Conservation (phyloP, 1,140 invertebrate species). For the Geopemphigus sp. region DNA sequence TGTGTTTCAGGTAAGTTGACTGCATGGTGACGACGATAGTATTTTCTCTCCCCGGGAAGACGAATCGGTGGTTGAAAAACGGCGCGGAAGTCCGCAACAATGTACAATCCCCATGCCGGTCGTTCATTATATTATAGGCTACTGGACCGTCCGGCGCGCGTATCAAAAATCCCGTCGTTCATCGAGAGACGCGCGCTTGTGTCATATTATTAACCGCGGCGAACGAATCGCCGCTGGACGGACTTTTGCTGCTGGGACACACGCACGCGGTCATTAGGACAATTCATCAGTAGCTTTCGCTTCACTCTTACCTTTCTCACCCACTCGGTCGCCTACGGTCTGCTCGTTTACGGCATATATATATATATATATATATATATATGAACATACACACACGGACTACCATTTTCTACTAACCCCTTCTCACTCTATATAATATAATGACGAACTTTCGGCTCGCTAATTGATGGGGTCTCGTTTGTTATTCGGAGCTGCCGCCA, state of each 20-base stretch:
- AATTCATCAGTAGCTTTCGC: slow-evolving; percentile 47
- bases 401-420: background rate
- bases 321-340: background rate
- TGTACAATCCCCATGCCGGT: slow-evolving; percentile 38
- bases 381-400: too few relatives aligned
- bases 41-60: background rate
- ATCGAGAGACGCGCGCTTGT: slow-evolving; percentile 5
- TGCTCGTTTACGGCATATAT: too few relatives aligned
- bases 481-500: slow-evolving; percentile 23
- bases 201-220: slow-evolving; percentile 34
- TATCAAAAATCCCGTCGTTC: slow-evolving; percentile 28
- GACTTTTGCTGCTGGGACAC: slow-evolving; percentile 25
- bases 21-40: background rate
- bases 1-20: slow-evolving; percentile 47
- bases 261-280: slow-evolving; percentile 45
- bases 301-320: slow-evolving; percentile 36
- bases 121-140: slow-evolving; percentile 15
- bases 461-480: slow-evolving; percentile 49
- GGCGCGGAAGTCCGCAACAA: background rate
- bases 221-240: slow-evolving; percentile 29
- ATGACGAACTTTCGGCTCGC: slow-evolving; percentile 48
- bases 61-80: slow-evolving; percentile 18
- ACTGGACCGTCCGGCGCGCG: background rate
- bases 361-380: too few relatives aligned
- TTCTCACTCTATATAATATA: background rate